phyloP scores from a whole-genome alignment of 2,888 invertebrate species.

The Ormyrus rosae region DNA sequence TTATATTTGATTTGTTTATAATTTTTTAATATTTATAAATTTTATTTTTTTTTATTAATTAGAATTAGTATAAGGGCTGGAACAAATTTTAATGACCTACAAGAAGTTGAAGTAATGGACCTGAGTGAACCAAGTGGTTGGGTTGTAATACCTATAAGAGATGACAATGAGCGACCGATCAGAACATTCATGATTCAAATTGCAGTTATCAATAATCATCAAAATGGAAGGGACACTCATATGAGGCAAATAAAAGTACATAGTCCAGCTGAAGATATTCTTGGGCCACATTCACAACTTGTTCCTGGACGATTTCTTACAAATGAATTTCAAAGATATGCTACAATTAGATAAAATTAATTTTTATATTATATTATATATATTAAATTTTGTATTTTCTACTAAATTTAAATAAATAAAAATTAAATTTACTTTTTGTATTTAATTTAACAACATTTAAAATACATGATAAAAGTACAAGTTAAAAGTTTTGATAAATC shows the following conservation, averaged over 20 bases:
- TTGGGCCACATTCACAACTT: constrained; percentile 82
- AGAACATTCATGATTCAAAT: constrained; percentile 98
- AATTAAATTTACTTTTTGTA: constrained; percentile 27
- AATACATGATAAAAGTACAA: no score
- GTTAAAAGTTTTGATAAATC: no score
- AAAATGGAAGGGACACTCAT: constrained; percentile 98
- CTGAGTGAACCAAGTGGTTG: constrained; percentile 97
- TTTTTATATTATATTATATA: constrained; percentile 11
- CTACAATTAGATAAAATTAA: constrained; percentile 83
- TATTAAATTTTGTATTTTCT: constrained; percentile 34
- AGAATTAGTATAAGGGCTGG: constrained; percentile 95
- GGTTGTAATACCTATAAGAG: constrained; percentile 95
- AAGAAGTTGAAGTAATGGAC: constrained; percentile 96
- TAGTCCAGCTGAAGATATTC: constrained; percentile 85
- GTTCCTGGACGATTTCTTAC: constrained; percentile 87
- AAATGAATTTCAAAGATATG: constrained; percentile 88
- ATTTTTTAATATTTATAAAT: no score
- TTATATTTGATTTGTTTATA: no score
- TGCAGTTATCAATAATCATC: constrained; percentile 97
- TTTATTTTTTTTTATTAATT: background rate
- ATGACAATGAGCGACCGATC: constrained; percentile 90
- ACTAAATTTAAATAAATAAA: constrained; percentile 13
- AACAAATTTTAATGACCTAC: constrained; percentile 96
- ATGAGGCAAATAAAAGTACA: constrained; percentile 98
- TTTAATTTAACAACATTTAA: constrained; percentile 25